A percentile compares a stretch with the other conserved stretches of the same genome.
Conservation (phyloP, 2,113 vertebrate genomes). For the Elachura formosa region DNA sequence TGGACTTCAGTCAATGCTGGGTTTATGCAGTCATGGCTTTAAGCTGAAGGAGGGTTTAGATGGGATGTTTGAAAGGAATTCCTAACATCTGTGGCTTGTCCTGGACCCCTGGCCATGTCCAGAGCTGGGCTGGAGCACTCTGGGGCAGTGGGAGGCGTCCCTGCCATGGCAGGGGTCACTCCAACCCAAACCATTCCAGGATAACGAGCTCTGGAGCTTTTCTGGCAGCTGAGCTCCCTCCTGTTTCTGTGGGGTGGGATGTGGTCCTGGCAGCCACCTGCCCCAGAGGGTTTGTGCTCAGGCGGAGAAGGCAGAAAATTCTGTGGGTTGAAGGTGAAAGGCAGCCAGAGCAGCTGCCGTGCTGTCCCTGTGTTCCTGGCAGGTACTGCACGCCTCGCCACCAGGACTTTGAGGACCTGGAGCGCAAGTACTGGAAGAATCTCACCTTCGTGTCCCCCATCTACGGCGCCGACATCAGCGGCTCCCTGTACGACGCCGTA, state of each 20-base stretch:
- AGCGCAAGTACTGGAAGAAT: slow-evolving; percentile 99
- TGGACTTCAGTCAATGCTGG: neutral
- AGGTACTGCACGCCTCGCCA: slow-evolving; percentile 95
- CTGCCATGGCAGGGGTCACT: neutral
- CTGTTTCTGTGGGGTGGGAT: rapidly evolving
- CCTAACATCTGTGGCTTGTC: neutral
- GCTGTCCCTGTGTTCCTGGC: neutral
- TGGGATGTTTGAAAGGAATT: neutral
- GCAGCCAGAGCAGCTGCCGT: neutral
- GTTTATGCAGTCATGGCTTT: neutral
- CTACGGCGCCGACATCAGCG: slow-evolving; percentile 95
- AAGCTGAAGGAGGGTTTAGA: neutral
- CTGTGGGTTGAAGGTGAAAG: rapidly evolving
- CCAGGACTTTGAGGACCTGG: slow-evolving; percentile 94
- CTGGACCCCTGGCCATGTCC: neutral
- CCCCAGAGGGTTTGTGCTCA: neutral
- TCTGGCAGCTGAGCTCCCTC: neutral
- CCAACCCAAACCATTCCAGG: neutral
- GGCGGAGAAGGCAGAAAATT: neutral
- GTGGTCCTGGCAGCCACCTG: rapidly evolving
- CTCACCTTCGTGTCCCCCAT: slow-evolving; percentile 94
- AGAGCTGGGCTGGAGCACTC: neutral
- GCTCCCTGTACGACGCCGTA: slow-evolving; percentile 93
- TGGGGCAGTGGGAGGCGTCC: neutral
- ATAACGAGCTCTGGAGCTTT: neutral